Percentiles rank a stretch among this genome's conserved stretches.
phyloP scores from a whole-genome alignment of 2,888 invertebrate genomes.

The Sarcophaga caerulescens region DNA sequence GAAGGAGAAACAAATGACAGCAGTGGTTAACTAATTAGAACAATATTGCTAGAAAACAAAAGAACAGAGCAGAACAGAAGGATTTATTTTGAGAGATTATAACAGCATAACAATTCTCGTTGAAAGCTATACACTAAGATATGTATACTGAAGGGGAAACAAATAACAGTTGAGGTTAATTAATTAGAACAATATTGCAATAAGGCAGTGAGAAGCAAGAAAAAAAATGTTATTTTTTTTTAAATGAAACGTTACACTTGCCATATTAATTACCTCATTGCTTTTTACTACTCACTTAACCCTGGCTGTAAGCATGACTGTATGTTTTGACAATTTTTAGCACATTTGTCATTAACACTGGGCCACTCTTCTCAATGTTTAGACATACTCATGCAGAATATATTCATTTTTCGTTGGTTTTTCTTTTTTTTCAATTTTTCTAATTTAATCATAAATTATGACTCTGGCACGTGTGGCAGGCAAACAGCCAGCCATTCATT shows the following conservation, averaged over 20 bases:
- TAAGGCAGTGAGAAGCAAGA: background rate
- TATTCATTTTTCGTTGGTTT: too few relatives aligned
- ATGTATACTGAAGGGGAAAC: too few relatives aligned
- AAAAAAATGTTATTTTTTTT: too few relatives aligned
- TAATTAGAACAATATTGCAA: background rate
- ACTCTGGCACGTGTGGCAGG: conserved; percentile 67
- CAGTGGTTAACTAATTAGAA: background rate
- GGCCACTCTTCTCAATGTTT: background rate
- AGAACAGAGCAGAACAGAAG: background rate
- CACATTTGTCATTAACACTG: conserved; percentile 61
- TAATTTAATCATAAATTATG: conserved; percentile 70
- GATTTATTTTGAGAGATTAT: background rate
- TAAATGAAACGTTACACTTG: too few relatives aligned
- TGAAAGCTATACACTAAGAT: background rate
- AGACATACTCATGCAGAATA: background rate
- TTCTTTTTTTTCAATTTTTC: conserved; percentile 61
- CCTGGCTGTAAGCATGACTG: background rate
- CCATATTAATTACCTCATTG: too few relatives aligned
- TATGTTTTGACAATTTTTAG: conserved; percentile 61
- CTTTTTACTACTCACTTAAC: background rate
- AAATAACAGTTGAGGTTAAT: background rate
- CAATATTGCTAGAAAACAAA: too few relatives aligned
- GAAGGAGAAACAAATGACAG: background rate
- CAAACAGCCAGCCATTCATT: background rate
- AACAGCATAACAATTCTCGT: background rate